These are phyloP conservation scores for Saccopteryx leptura DNA, from an alignment of 2,113 vertebrate genomes.

Conservation along the genomic window DNA sequence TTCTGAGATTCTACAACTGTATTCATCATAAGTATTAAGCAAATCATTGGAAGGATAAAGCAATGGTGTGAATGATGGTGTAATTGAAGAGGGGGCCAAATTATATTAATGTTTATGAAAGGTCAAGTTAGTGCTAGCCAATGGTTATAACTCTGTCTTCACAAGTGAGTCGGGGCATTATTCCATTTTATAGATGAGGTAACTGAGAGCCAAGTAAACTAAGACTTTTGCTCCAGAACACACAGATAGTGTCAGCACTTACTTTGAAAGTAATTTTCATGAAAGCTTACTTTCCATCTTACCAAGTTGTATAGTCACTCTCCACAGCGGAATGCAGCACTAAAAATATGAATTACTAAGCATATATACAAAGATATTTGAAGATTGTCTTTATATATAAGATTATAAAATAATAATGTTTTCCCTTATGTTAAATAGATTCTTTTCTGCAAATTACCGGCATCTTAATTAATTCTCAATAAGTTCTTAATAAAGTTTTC, in stretches of 20 bases:
- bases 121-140: background rate
- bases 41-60: background rate
- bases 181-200: constrained; percentile 15
- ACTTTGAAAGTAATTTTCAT: constrained; percentile 11
- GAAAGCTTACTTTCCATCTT: background rate
- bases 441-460: constrained; percentile 33
- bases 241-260: background rate
- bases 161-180: background rate
- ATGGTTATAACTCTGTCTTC: background rate
- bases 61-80: background rate
- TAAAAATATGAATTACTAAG: background rate
- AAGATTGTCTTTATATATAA: background rate
- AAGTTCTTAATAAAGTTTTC: background rate
- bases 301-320: background rate
- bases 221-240: background rate
- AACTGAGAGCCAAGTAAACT: background rate
- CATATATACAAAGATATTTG: constrained; percentile 28
- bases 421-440: background rate
- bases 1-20: background rate
- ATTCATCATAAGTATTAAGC: background rate
- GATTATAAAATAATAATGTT: background rate
- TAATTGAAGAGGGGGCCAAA: background rate
- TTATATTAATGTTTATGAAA: background rate
- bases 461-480: background rate
- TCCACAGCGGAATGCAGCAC: background rate